phyloP scores from a whole-genome alignment of 2,888 invertebrate species.

The Panzeria rudis region DNA sequence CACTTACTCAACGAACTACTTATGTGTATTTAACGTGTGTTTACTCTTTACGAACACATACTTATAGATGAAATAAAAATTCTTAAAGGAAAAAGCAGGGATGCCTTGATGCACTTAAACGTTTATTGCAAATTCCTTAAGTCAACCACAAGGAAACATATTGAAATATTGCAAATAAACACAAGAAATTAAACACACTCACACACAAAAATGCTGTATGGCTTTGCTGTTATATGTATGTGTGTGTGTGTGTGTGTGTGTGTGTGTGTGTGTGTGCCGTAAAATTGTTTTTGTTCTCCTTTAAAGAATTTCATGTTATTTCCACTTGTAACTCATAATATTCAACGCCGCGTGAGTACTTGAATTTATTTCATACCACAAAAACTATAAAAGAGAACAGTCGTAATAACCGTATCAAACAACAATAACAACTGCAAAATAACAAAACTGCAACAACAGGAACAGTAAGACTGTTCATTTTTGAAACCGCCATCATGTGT shows the following conservation, averaged over 20 bases:
- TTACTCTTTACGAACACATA: slow-evolving; percentile 15
- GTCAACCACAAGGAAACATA: slow-evolving; percentile 67
- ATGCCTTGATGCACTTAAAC: slow-evolving; percentile 57
- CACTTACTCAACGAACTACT: neutral
- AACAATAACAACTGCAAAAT: slow-evolving; percentile 13
- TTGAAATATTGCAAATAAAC: slow-evolving; percentile 53
- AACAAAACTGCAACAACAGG: slow-evolving; percentile 2
- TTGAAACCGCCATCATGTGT: slow-evolving; percentile 21
- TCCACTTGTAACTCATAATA: slow-evolving; percentile 50
- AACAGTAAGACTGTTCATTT: slow-evolving; percentile 38
- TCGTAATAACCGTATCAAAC: slow-evolving; percentile 15
- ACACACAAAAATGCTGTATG: neutral
- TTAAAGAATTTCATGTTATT: slow-evolving; percentile 29
- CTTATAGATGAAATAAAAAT: neutral
- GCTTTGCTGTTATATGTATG: neutral
- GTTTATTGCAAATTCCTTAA: slow-evolving; percentile 71
- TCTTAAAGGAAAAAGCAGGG: neutral
- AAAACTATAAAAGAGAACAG: slow-evolving; percentile 28
- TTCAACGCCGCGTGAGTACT: slow-evolving; percentile 36
- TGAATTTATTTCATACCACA: slow-evolving; percentile 32
- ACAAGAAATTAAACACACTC: slow-evolving; percentile 10
- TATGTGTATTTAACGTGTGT: neutral
- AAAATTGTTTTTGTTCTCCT: neutral
- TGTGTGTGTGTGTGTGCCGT: neutral
- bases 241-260: neutral